Percentiles rank a stretch among this genome's conserved stretches.
phyloP scores from a whole-genome alignment of 2,797 vertebrate genomes.

The Darevskia nairensis region DNA sequence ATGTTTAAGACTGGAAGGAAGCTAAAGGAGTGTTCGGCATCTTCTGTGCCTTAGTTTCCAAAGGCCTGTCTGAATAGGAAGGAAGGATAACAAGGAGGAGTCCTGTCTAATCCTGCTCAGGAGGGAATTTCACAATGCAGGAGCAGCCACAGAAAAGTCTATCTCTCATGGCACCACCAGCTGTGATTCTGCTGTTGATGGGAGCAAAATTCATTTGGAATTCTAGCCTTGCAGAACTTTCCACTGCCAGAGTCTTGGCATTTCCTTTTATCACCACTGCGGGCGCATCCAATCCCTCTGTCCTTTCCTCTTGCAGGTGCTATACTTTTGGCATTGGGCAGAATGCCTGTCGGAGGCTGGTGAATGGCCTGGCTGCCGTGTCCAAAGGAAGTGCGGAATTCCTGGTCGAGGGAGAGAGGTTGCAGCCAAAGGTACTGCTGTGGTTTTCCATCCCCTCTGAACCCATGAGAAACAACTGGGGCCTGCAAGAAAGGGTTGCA shows the following conservation, averaged over 20 bases:
- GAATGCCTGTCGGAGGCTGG: conserved; percentile 87
- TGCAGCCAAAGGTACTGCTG: conserved; percentile 90
- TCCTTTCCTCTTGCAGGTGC: conserved; percentile 81
- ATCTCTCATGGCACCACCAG: too few species aligned
- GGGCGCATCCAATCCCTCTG: background rate
- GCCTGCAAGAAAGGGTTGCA: too few species aligned
- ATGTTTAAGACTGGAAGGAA: background rate
- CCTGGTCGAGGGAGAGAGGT: conserved; percentile 87
- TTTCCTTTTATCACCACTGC: background rate
- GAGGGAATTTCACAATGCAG: too few species aligned
- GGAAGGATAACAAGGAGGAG: too few species aligned
- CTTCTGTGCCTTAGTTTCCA: too few species aligned
- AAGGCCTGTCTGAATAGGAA: too few species aligned
- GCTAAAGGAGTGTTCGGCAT: too few species aligned
- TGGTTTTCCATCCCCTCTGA: too few species aligned
- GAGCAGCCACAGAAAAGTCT: too few species aligned
- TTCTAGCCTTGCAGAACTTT: background rate
- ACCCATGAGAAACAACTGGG: too few species aligned
- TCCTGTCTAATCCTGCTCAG: too few species aligned
- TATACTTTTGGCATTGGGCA: conserved; percentile 92
- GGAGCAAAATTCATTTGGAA: background rate
- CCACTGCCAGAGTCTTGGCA: background rate
- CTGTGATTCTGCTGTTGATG: too few species aligned
- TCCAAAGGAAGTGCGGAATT: conserved; percentile 92
- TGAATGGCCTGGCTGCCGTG: conserved; percentile 85